Base-by-base conservation (phyloP, 2,797 vertebrate genomes). In the Chrysocyon brachyurus region DNA sequence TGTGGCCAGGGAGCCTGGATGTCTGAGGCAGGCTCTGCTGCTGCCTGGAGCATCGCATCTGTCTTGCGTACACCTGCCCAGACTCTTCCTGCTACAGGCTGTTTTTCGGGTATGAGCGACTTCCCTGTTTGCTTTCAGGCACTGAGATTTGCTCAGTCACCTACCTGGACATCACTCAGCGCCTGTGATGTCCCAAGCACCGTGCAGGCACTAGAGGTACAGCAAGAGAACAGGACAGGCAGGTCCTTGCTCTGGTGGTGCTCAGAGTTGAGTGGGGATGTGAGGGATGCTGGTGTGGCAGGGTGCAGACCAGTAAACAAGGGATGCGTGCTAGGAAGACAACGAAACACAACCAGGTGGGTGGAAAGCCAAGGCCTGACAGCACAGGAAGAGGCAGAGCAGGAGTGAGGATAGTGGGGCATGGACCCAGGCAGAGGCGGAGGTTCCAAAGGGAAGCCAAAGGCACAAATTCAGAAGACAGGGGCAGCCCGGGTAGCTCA, bases 61-160 rank as follows among this genome's bases (percentile, higher is more conserved):
- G 15, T 2, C 2, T 28, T 7, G 31, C 16, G 14, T 12, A 6
- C 17, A 4, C 10, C 56, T 56, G 1, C 19, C 4, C 1, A 19
- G 36, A 61, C 56, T 72, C 82, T 84, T 46, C 54, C 68, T 24
- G 26, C 79, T 0, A 0, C 4, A 22, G 15, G 61, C 40, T 2
- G 17, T 17, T 61, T 72, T 59, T 40, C 75, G 26, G 52, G 31
- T 49, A 12, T 52, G 59, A 93, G 26, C 19, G 40, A 15, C 36
- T 21, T 49, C 22, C 46, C 26, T 6, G 49, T 54, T 33, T 22
- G 24, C 31, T 57, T 72, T 56, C 56, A 56, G 81, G 40, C 66
- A 12, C 52, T 66, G 52, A 68, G 46, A 33, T 77, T 54, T 36
- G 52, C 33, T 66, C 40, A 17, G 15, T 40, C 19, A 9, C 28